Conservation (phyloP, 2,113 vertebrate species). For the Numida meleagris region DNA sequence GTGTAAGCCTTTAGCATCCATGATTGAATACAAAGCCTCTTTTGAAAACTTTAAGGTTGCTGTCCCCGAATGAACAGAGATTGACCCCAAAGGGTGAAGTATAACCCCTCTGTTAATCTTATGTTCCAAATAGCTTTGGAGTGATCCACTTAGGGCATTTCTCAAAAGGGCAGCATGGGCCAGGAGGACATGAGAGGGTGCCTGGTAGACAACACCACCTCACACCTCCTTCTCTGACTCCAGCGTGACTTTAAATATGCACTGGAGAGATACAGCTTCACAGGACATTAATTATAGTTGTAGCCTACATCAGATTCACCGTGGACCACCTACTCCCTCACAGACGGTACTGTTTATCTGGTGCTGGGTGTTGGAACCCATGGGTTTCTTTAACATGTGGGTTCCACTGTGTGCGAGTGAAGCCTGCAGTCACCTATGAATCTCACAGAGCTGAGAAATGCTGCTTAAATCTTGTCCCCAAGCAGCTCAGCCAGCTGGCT, state of each 20-base stretch:
- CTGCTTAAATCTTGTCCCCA: not conserved
- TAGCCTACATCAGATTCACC: not conserved
- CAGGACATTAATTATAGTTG: not conserved
- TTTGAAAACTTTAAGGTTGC: not conserved
- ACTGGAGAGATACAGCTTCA: not conserved
- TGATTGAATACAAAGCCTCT: not conserved
- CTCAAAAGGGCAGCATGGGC: not conserved
- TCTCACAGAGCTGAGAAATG: not conserved
- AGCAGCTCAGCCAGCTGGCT: not conserved
- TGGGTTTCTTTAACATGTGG: not conserved
- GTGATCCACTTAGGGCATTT: constrained; percentile 5
- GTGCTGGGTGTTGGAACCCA: not conserved
- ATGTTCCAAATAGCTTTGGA: not conserved
- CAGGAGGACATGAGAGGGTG: not conserved
- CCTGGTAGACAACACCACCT: not conserved
- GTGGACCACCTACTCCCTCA: not conserved
- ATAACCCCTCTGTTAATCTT: not conserved
- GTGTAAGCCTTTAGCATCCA: not conserved
- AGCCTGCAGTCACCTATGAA: not conserved
- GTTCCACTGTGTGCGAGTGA: not conserved
- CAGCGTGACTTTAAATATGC: not conserved
- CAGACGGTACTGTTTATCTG: not conserved
- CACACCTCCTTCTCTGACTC: not conserved
- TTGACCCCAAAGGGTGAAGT: not conserved
- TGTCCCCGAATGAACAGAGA: not conserved